A percentile compares a stretch with the other conserved stretches of the same genome.
Evolutionary conservation across 2,888 invertebrate species (phyloP).

Genomic region (Drosophila recens): DNA sequence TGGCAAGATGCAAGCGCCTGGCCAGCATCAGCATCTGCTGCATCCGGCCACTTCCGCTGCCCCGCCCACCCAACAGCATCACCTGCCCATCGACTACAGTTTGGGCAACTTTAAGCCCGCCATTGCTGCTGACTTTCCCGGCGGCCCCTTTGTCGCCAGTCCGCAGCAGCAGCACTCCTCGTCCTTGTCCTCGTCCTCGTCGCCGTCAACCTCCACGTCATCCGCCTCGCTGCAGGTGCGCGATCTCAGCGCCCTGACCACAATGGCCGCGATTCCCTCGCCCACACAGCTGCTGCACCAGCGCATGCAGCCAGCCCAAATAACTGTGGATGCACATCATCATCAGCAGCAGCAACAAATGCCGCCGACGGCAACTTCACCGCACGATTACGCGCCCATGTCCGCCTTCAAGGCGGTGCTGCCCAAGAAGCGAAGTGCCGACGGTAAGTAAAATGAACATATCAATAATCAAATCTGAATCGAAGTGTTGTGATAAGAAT

Average conservation of each 20-base stretch:
- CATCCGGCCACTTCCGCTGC: conserved; percentile 61
- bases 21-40: conserved; percentile 66
- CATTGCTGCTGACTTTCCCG: conserved; percentile 82
- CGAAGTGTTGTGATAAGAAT: background rate
- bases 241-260: conserved; percentile 81
- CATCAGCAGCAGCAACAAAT: conserved; percentile 70
- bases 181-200: conserved; percentile 43
- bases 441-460: conserved; percentile 80
- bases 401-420: conserved; percentile 85
- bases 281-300: conserved; percentile 82
- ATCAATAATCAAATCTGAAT: background rate
- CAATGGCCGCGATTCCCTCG: conserved; percentile 80
- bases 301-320: conserved; percentile 72
- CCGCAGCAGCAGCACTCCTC: conserved; percentile 58
- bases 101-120: conserved; percentile 84
- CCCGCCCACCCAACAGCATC: conserved; percentile 72
- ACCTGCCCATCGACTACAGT: conserved; percentile 84
- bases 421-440: conserved; percentile 84
- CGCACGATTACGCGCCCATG: conserved; percentile 81
- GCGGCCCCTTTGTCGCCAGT: conserved; percentile 74
- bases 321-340: conserved; percentile 69
- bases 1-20: conserved; percentile 75
- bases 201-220: conserved; percentile 29
- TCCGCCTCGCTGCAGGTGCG: conserved; percentile 78
- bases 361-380: conserved; percentile 69